These are phyloP conservation scores for Halichoerus grypus DNA, from an alignment of 2,113 vertebrate species.

Conservation along the genomic window DNA sequence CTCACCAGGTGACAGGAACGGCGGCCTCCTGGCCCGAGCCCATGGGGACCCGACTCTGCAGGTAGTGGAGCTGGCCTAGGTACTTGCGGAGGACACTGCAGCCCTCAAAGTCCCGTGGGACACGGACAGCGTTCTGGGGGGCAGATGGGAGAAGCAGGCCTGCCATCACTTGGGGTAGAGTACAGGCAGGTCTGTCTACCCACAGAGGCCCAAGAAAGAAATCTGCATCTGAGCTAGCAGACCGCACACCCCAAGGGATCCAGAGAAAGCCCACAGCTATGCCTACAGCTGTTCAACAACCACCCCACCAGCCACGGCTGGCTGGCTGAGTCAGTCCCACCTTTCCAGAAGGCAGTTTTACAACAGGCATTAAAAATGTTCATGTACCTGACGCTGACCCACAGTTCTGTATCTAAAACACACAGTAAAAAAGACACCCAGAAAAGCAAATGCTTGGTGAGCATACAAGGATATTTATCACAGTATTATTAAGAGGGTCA, in stretches of 20 bases:
- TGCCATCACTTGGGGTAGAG: neutral
- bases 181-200: neutral
- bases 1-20: conserved; percentile 95
- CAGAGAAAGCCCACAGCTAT: neutral
- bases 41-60: conserved; percentile 98
- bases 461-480: neutral
- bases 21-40: conserved; percentile 93
- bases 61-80: conserved; percentile 97
- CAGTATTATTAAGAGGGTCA: neutral
- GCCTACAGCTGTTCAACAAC: neutral
- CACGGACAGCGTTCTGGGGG: conserved; percentile 91
- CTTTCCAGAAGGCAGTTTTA: neutral
- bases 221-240: neutral
- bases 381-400: neutral
- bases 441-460: neutral
- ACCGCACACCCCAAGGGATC: neutral
- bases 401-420: neutral
- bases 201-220: neutral
- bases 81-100: conserved; percentile 98
- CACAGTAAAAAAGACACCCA: neutral
- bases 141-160: neutral
- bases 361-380: neutral
- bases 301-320: neutral
- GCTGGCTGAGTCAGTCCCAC: fast-evolving
- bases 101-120: conserved; percentile 97